These are phyloP conservation scores for Actenoides hombroni DNA, from an alignment of 2,113 vertebrate species.

Conservation along the genomic window DNA sequence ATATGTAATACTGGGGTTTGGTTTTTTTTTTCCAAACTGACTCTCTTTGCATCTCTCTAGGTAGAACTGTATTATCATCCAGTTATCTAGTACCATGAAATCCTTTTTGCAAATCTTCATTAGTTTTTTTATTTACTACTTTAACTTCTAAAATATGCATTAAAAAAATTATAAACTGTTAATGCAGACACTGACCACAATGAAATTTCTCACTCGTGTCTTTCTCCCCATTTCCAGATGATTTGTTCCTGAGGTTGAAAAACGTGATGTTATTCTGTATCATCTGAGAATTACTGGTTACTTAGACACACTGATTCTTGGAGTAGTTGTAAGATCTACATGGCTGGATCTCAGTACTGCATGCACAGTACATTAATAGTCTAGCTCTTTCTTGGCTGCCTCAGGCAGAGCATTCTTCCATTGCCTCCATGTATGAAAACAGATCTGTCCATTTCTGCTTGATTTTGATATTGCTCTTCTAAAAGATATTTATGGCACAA, in stretches of 20 bases:
- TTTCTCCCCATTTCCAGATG: neutral
- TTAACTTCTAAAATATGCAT: neutral
- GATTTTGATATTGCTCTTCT: neutral
- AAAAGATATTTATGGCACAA: neutral
- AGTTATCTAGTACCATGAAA: neutral
- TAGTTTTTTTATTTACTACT: neutral
- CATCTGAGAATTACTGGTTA: neutral
- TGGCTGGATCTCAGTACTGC: neutral
- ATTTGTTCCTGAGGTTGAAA: neutral
- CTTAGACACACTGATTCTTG: neutral
- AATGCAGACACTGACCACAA: neutral
- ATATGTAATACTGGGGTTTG: neutral
- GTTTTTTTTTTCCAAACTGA: neutral
- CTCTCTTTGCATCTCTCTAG: neutral
- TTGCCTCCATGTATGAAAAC: neutral
- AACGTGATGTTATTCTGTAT: neutral
- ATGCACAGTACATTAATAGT: neutral
- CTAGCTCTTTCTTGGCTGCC: neutral
- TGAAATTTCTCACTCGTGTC: neutral
- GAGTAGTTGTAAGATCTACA: neutral
- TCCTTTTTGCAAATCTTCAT: neutral
- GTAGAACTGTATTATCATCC: neutral
- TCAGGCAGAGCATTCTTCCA: neutral
- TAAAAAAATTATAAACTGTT: neutral
- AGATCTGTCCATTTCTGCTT: neutral